These are phyloP conservation scores for Delichon dasypus DNA, from an alignment of 2,797 vertebrate genomes.

Conservation along the genomic window DNA sequence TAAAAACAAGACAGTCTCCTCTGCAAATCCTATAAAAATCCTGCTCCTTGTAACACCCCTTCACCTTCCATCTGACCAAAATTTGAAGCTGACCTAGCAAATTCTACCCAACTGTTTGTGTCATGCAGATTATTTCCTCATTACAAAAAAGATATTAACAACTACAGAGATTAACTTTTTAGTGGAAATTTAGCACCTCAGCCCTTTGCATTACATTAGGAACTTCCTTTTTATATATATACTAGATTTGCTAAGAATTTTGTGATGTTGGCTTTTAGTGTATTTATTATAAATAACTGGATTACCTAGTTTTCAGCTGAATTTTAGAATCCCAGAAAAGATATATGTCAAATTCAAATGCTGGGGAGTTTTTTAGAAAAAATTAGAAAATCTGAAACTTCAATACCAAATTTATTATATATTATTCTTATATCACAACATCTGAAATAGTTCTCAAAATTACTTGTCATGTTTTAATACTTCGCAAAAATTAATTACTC, in stretches of 20 bases:
- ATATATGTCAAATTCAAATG: background rate
- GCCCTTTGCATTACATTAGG: background rate
- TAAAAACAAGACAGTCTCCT: background rate
- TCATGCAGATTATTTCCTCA: background rate
- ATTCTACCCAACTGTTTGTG: background rate
- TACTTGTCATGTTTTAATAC: background rate
- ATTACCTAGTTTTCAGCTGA: background rate
- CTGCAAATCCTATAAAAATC: background rate
- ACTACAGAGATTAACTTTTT: background rate
- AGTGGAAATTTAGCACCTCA: background rate
- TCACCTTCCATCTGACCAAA: background rate
- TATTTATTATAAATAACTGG: background rate
- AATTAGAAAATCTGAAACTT: background rate
- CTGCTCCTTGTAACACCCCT: accelerated
- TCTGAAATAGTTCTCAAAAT: background rate
- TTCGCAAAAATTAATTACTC: background rate
- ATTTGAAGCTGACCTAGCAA: background rate
- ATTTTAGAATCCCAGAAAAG: background rate
- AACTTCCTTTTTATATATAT: background rate
- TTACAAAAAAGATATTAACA: background rate
- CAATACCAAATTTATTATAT: background rate
- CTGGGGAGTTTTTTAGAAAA: background rate
- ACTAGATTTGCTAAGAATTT: background rate
- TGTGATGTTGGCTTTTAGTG: background rate
- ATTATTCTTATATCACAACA: background rate